Conservation (phyloP, 2,113 vertebrate genomes). For the Leptobrachium ailaonicum region DNA sequence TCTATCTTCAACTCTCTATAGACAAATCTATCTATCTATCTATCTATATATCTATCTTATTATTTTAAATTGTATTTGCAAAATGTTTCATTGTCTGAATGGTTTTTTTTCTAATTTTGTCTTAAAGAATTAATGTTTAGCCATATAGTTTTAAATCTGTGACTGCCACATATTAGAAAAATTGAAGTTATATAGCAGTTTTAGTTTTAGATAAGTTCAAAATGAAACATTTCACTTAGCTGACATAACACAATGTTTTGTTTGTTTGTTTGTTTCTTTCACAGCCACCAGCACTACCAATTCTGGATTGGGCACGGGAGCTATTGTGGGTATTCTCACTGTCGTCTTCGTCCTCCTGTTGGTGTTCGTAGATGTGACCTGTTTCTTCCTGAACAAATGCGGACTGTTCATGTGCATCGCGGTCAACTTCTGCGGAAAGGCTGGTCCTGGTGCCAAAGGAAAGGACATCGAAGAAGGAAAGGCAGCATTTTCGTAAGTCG, state of each 20-base stretch:
- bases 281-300: slow-evolving; percentile 76
- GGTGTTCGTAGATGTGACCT: slow-evolving; percentile 91
- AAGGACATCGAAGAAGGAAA: slow-evolving; percentile 92
- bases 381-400: slow-evolving; percentile 97
- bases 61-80: too few relatives aligned
- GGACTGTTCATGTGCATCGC: slow-evolving; percentile 98
- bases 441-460: slow-evolving; percentile 84
- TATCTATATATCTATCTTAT: too few relatives aligned
- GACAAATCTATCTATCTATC: too few relatives aligned
- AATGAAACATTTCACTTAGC: too few relatives aligned
- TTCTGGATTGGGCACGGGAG: slow-evolving; percentile 79
- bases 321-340: slow-evolving; percentile 91
- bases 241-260: background rate
- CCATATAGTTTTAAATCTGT: too few relatives aligned
- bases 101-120: too few relatives aligned
- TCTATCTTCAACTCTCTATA: too few relatives aligned
- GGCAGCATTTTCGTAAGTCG: slow-evolving; percentile 91
- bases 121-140: too few relatives aligned
- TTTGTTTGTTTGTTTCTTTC: slow-evolving; percentile 38
- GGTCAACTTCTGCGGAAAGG: slow-evolving; percentile 90
- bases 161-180: too few relatives aligned
- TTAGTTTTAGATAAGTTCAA: too few relatives aligned
- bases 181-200: too few relatives aligned
- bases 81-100: too few relatives aligned
- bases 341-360: slow-evolving; percentile 87